Evolutionary conservation across 2,797 vertebrate species (phyloP).

Genomic region (Argyrosomus regius): DNA sequence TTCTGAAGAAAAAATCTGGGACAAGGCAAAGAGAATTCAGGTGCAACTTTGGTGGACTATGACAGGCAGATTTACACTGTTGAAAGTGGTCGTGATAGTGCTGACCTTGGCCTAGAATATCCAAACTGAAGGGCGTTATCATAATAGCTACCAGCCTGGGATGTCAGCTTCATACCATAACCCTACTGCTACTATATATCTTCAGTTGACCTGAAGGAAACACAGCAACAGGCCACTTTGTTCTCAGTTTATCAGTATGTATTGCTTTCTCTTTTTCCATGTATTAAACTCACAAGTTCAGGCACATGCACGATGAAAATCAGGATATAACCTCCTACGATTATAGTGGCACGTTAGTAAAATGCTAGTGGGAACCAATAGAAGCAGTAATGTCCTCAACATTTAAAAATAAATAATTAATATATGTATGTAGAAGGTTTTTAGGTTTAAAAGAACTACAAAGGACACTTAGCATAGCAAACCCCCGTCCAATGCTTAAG

Average conservation of each 20-base stretch:
- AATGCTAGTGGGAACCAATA: neutral
- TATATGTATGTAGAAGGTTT: neutral
- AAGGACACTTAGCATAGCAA: slow-evolving; percentile 3
- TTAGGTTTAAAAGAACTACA: neutral
- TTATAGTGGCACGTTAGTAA: neutral
- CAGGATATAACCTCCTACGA: neutral
- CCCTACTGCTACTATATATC: too few relatives aligned
- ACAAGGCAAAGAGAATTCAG: neutral
- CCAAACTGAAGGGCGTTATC: neutral
- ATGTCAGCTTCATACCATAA: neutral
- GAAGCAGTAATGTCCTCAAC: neutral
- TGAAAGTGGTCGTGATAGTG: neutral
- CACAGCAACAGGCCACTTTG: neutral
- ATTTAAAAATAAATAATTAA: too few relatives aligned
- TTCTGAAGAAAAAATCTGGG: too few relatives aligned
- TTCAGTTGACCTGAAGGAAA: neutral
- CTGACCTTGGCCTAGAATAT: neutral
- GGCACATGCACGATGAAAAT: neutral
- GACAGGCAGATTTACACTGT: too few relatives aligned
- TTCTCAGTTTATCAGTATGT: neutral
- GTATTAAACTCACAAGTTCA: neutral
- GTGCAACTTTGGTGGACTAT: neutral
- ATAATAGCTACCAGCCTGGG: neutral
- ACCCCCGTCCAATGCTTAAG: neutral
- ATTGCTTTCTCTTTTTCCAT: neutral